These are phyloP conservation scores for Misgurnus anguillicaudatus DNA, from an alignment of 2,113 vertebrate species.

Conservation along the genomic window DNA sequence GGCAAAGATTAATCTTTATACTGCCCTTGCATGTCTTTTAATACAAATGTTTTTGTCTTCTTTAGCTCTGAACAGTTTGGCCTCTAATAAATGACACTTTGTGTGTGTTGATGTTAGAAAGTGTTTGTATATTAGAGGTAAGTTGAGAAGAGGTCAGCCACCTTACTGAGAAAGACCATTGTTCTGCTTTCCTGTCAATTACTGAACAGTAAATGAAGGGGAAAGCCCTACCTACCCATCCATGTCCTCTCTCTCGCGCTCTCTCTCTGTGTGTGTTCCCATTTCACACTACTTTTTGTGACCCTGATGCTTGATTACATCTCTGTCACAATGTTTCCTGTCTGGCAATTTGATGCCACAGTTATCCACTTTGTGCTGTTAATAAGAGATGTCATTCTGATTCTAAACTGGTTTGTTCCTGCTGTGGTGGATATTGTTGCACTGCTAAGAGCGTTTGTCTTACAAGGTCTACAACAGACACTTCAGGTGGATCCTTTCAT, in stretches of 20 bases:
- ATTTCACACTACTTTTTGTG: slow-evolving; percentile 22
- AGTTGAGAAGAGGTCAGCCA: slow-evolving; percentile 20
- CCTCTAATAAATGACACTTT: background rate
- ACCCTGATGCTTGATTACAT: slow-evolving; percentile 23
- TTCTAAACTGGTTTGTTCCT: slow-evolving; percentile 11
- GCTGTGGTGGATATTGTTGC: background rate
- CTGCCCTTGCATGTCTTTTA: slow-evolving; percentile 15
- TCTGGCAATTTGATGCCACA: slow-evolving; percentile 16
- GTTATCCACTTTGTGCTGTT: background rate
- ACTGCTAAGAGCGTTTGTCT: background rate
- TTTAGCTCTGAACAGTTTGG: background rate
- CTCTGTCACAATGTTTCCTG: slow-evolving; percentile 13
- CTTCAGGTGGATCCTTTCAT: background rate
- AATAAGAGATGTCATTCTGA: slow-evolving; percentile 4
- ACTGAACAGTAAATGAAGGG: slow-evolving; percentile 28
- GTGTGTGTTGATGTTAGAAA: slow-evolving; percentile 6
- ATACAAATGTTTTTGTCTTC: slow-evolving; percentile 17
- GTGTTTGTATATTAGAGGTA: background rate
- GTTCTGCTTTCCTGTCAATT: slow-evolving; percentile 37
- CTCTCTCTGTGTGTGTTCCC: background rate
- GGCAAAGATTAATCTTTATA: background rate
- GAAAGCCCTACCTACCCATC: slow-evolving; percentile 3
- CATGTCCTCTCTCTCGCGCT: background rate
- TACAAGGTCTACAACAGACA: background rate
- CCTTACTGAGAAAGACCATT: slow-evolving; percentile 23